phyloP scores from a whole-genome alignment of 2,888 invertebrate species.

The Magallana nippona region DNA sequence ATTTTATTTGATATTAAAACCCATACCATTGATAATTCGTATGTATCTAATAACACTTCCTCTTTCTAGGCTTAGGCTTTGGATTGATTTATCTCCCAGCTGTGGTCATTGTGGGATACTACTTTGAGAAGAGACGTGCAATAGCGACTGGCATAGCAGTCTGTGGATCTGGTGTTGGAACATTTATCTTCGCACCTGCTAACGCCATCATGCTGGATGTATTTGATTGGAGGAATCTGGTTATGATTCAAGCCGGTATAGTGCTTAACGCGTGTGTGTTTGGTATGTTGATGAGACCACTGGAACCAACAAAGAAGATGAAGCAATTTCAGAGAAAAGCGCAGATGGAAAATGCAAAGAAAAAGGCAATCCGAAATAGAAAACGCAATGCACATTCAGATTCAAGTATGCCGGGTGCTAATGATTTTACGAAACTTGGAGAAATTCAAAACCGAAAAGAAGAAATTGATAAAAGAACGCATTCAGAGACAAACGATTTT shows the following conservation, averaged over 20 bases:
- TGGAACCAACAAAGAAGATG: constrained; percentile 80
- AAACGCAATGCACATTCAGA: constrained; percentile 60
- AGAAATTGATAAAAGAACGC: constrained; percentile 74
- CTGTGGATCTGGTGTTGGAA: constrained; percentile 98
- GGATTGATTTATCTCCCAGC: constrained; percentile 97
- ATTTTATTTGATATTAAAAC: neutral
- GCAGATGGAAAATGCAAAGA: constrained; percentile 73
- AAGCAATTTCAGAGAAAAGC: constrained; percentile 66
- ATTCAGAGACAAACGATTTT: constrained; percentile 70
- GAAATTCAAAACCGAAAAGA: constrained; percentile 75
- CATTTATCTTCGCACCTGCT: constrained; percentile 91
- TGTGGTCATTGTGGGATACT: constrained; percentile 96
- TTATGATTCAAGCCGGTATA: constrained; percentile 87
- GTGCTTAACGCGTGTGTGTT: constrained; percentile 88
- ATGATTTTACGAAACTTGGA: constrained; percentile 69
- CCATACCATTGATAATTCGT: neutral
- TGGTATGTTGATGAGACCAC: constrained; percentile 91
- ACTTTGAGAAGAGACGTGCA: constrained; percentile 97
- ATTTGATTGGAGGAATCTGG: constrained; percentile 88
- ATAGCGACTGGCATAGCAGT: constrained; percentile 97
- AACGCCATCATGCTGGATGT: constrained; percentile 84
- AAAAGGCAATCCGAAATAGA: constrained; percentile 64
- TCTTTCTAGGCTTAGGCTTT: constrained; percentile 89
- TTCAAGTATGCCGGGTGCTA: constrained; percentile 65
- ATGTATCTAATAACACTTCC: neutral